A percentile compares a stretch with the other conserved stretches of the same genome.
phyloP scores from a whole-genome alignment of 2,888 invertebrate genomes.

The Drosophila mimica region DNA sequence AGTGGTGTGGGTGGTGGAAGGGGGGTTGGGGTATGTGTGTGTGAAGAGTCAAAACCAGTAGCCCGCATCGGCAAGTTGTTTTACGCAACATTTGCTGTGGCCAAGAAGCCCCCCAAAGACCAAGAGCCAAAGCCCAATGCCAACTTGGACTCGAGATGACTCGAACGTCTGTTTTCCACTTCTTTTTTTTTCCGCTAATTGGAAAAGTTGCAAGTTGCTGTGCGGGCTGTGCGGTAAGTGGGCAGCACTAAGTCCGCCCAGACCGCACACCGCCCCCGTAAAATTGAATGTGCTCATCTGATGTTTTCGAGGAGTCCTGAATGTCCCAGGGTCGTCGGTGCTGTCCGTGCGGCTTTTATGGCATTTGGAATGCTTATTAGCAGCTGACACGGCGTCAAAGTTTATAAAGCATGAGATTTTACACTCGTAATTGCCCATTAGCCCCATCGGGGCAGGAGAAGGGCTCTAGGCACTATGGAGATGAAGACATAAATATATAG shows the following conservation, averaged over 20 bases:
- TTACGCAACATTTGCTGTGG: slow-evolving; percentile 74
- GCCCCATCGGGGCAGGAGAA: slow-evolving; percentile 19
- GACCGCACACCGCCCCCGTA: neutral
- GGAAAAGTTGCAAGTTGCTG: slow-evolving; percentile 80
- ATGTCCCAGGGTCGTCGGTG: slow-evolving; percentile 25
- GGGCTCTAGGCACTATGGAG: slow-evolving; percentile 8
- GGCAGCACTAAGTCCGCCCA: slow-evolving; percentile 1
- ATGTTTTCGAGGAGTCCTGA: slow-evolving; percentile 30
- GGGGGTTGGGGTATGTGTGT: neutral
- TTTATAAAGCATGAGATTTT: slow-evolving; percentile 73
- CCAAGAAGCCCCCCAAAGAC: slow-evolving; percentile 53
- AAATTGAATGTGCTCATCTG: slow-evolving; percentile 28
- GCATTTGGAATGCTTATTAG: slow-evolving; percentile 73
- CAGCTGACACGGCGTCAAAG: slow-evolving; percentile 78
- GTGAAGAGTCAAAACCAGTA: slow-evolving; percentile 36
- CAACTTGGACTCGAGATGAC: slow-evolving; percentile 49
- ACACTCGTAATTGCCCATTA: slow-evolving; percentile 77
- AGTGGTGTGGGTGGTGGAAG: neutral
- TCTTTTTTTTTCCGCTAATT: slow-evolving; percentile 78
- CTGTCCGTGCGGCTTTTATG: slow-evolving; percentile 69
- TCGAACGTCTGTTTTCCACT: slow-evolving; percentile 48
- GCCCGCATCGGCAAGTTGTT: slow-evolving; percentile 70
- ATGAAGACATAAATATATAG: slow-evolving; percentile 1
- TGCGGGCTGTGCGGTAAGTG: slow-evolving; percentile 45
- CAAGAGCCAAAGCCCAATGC: slow-evolving; percentile 49